Evolutionary conservation across 2,888 invertebrate genomes (phyloP).

Genomic region (Linyphia triangularis): DNA sequence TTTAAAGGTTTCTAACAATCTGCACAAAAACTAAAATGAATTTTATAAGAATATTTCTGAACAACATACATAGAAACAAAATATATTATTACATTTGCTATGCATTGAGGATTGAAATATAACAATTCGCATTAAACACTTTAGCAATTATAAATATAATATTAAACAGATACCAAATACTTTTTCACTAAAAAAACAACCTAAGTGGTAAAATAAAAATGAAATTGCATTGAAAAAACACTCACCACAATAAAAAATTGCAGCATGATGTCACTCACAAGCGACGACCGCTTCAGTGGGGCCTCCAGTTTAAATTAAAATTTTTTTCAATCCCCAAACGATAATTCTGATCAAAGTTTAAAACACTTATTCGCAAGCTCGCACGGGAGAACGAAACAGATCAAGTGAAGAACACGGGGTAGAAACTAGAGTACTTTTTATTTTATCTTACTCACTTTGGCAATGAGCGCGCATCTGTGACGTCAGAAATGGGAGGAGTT

Average conservation of each 20-base stretch:
- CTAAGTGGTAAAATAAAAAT: no score
- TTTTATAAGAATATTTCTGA: no score
- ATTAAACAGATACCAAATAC: no score
- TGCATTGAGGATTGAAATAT: no score
- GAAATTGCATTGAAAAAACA: no score
- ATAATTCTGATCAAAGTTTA: neutral
- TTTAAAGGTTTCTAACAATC: no score
- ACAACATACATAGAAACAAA: no score
- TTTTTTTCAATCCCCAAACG: neutral
- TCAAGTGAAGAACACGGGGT: neutral
- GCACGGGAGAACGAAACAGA: neutral
- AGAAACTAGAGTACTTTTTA: neutral
- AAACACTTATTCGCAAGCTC: neutral
- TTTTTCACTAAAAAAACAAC: no score
- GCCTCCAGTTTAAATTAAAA: constrained; percentile 62
- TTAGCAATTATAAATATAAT: no score
- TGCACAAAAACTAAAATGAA: no score
- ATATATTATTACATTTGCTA: no score
- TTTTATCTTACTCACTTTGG: constrained; percentile 35
- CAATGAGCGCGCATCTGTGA: constrained; percentile 46
- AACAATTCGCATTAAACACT: no score
- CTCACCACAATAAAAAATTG: constrained; percentile 70
- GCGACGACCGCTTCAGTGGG: constrained; percentile 50
- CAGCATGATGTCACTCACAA: constrained; percentile 71
- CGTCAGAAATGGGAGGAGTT: constrained; percentile 55